A percentile compares a stretch with the other conserved stretches of the same genome.
These are phyloP conservation scores for Leptoteleia sp. DNA, from an alignment of 1,140 invertebrate genomes.

Conservation along the genomic window DNA sequence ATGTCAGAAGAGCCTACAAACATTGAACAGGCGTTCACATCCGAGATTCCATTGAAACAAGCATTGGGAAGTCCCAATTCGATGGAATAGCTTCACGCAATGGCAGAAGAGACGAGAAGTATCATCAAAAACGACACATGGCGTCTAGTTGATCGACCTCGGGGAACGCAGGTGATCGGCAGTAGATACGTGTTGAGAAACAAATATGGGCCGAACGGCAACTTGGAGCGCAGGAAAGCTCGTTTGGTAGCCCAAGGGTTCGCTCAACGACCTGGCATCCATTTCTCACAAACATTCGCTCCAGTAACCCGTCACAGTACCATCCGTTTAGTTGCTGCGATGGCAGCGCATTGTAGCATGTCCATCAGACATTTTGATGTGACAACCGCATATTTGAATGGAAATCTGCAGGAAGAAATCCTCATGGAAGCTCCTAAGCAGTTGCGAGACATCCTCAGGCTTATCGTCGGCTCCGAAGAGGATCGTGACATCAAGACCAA, in stretches of 20 bases:
- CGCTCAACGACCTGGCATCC: conserved; percentile 36
- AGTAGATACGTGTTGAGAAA: background rate
- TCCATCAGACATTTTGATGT: conserved; percentile 21
- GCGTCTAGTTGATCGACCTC: background rate
- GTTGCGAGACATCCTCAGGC: background rate
- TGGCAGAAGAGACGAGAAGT: background rate
- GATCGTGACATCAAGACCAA: too few relatives aligned
- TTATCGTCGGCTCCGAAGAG: too few relatives aligned
- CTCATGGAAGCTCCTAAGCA: conserved; percentile 13
- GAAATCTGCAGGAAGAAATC: too few relatives aligned
- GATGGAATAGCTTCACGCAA: background rate
- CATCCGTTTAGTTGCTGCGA: background rate
- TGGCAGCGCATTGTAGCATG: conserved; percentile 14
- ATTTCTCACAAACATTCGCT: conserved; percentile 56
- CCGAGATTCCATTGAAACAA: conserved; percentile 15
- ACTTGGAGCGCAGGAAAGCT: conserved; percentile 42
- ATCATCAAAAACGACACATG: conserved; percentile 12
- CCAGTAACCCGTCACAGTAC: conserved; percentile 21
- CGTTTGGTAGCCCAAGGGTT: conserved; percentile 54
- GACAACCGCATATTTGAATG: too few relatives aligned
- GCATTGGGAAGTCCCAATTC: conserved; percentile 5
- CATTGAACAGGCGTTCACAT: background rate
- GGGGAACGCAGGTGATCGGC: background rate
- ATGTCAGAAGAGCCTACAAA: background rate
- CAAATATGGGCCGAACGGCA: conserved; percentile 24